Percentiles rank a stretch among this genome's conserved stretches.
phyloP scores from a whole-genome alignment of 2,113 vertebrate species.

The Megaleporinus macrocephalus region DNA sequence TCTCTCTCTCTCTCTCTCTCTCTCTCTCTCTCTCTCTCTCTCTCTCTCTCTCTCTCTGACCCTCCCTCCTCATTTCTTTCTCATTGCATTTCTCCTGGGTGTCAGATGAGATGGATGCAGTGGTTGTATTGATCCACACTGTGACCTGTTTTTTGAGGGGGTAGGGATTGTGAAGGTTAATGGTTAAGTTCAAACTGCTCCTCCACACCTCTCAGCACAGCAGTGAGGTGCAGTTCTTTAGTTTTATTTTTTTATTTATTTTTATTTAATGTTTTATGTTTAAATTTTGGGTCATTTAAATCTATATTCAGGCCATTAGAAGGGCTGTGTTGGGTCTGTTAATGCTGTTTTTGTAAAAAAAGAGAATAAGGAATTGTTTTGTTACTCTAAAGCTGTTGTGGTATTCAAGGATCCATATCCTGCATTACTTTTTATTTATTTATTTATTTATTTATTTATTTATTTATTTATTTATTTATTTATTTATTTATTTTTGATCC shows the following conservation, averaged over 20 bases:
- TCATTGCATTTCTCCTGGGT: constrained; percentile 16
- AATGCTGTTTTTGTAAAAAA: not conserved
- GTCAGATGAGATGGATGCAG: constrained; percentile 34
- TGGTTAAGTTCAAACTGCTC: not conserved
- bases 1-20: constrained; percentile 5
- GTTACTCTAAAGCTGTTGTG: not conserved
- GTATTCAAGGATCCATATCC: too few species aligned
- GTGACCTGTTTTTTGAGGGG: constrained; percentile 13
- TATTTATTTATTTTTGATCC: too few species aligned
- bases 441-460: too few species aligned
- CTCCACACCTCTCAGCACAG: not conserved
- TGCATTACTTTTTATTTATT: too few species aligned
- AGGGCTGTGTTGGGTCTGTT: not conserved
- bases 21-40: not conserved
- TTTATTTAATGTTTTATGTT: not conserved
- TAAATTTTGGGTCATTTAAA: not conserved
- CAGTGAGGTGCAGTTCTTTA: too few species aligned
- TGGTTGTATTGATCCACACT: constrained; percentile 32
- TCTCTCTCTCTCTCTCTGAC: not conserved
- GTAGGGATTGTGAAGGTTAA: constrained; percentile 22
- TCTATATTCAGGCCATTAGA: not conserved
- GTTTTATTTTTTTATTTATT: not conserved
- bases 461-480: too few species aligned
- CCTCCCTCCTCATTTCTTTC: not conserved
- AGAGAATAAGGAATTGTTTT: not conserved